Base-by-base conservation (phyloP, 2,797 vertebrate genomes). In the Channa striata region DNA sequence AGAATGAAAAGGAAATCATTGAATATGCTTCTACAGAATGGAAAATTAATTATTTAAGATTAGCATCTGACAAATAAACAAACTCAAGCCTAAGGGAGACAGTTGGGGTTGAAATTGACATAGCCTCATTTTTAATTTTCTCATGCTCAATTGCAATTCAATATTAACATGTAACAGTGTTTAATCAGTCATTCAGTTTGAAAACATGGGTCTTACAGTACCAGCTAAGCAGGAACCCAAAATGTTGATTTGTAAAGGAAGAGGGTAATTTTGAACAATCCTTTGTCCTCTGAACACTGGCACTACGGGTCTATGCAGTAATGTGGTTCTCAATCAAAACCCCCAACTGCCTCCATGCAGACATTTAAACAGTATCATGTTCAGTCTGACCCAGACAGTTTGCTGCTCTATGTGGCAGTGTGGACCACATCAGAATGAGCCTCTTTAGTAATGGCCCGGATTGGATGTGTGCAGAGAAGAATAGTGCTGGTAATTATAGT, bases 361-460 rank as follows among this genome's bases (percentile, higher is more conserved):
- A 79, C 54, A 59, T 63, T 76, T 60, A 82, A 83, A 81, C 58
- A 62, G 68, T 40, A 68, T 85, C 61, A 66, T 19, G 66, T 85
- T 87, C 69, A 74, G 79, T 23, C 59, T 73, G 85, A 86, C 78
- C 80, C 78, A 77, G 77, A 80, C 80, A 62, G 50, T 37, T 63
- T 58, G 73, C 68, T 74, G 64, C 44, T 77, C 49, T 56, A 50
- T 59, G 60, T 64, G 47, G 40, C 46, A 30, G 25, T 30, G 34
- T 52, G 59, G 61, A 53, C 58, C 59, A 59, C 66, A 70, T 75
- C 77, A 79, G 43, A 83, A 75, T 14, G 19, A 71, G 58, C 56
- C 43, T 44, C 56, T 76, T 81, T 61, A 77, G 65, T 81, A 72
- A 83, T 60, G 30, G 40, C 11, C 54, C 42, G 78, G 77, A 72